Base-by-base conservation (phyloP, 2,888 invertebrate genomes). In the Xestia xanthographa region DNA sequence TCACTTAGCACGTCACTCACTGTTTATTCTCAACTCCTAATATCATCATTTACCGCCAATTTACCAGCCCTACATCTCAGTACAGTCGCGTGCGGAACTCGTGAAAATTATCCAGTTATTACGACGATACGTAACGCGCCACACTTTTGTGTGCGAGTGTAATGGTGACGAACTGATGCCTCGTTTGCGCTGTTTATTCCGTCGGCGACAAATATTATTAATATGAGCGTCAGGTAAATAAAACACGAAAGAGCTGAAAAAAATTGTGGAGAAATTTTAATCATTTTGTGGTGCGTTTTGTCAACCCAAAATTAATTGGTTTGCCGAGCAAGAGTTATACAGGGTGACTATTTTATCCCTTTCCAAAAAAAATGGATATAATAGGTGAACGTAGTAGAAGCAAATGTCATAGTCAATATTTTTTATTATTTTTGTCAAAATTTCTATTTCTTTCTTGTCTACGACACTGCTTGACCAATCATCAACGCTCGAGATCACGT, bases 51-150 rank as follows among this genome's bases (percentile, higher is more conserved):
- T 50, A 56, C 14, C 14, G n/a, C 14, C 14, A 48, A 69, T 43
- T 62, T 45, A 69, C 29, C 78, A 86, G 29, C 85, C 85, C 85
- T 84, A 48, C 17, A 38, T 20, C 5, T 12, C 6, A 5, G 68
- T 70, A 72, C 58, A 77, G 56, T 69, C 50, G 58, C 50, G 58
- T 0, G 50, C 43, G 62, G 72, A 74, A 66, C 66, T 80, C 73
- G 56, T 78, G 62, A 74, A 84, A 80, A 79, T 79, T 58, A 78
- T 87, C 86, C 85, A 72, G 65, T 70, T 65, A 66, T 72, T 73
- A 73, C 60, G 60, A 68, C 76, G 22, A 79, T 77, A 73, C 66
- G 60, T 87, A 66, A 82, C 66, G 60, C 41, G 72, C 26, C 22
- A 66, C 53, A 77, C 67, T 76, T 79, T 72, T 63, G 75, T 45